Percentiles rank a stretch among this genome's conserved stretches.
Evolutionary conservation across 1,140 invertebrate genomes (phyloP).

Genomic region (Drosophila jambulina): DNA sequence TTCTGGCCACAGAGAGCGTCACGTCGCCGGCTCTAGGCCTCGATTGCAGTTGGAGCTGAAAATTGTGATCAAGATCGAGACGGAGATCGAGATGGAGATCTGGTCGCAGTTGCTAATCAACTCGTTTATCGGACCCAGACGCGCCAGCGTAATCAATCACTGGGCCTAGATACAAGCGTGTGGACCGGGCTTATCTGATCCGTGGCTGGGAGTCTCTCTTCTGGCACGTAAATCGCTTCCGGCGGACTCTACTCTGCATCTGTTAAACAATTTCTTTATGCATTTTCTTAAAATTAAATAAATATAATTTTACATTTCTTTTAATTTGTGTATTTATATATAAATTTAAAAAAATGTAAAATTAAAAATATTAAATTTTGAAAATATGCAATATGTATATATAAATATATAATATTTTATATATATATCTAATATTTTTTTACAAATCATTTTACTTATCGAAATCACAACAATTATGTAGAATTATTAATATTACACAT

Average conservation of each 20-base stretch:
- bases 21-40: slow-evolving; percentile 36
- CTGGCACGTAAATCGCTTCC: slow-evolving; percentile 59
- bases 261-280: too few species aligned
- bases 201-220: slow-evolving; percentile 22
- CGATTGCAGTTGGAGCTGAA: slow-evolving; percentile 13
- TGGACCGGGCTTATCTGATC: slow-evolving; percentile 59
- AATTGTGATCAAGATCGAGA: slow-evolving; percentile 14
- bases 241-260: slow-evolving; percentile 34
- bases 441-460: too few species aligned
- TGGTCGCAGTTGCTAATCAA: slow-evolving; percentile 58
- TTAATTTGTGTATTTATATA: too few species aligned
- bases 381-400: too few species aligned
- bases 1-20: slow-evolving; percentile 13
- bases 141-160: slow-evolving; percentile 69
- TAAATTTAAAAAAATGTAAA: too few species aligned
- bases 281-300: too few species aligned
- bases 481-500: too few species aligned
- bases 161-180: slow-evolving; percentile 28
- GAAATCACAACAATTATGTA: too few species aligned
- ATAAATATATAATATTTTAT: too few species aligned
- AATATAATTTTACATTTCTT: too few species aligned
- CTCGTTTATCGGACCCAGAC: slow-evolving; percentile 46
- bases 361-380: too few species aligned
- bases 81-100: slow-evolving; percentile 18
- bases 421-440: too few species aligned